These are phyloP conservation scores for Drosophila kokeensis DNA, from an alignment of 2,888 invertebrate species.

Conservation along the genomic window DNA sequence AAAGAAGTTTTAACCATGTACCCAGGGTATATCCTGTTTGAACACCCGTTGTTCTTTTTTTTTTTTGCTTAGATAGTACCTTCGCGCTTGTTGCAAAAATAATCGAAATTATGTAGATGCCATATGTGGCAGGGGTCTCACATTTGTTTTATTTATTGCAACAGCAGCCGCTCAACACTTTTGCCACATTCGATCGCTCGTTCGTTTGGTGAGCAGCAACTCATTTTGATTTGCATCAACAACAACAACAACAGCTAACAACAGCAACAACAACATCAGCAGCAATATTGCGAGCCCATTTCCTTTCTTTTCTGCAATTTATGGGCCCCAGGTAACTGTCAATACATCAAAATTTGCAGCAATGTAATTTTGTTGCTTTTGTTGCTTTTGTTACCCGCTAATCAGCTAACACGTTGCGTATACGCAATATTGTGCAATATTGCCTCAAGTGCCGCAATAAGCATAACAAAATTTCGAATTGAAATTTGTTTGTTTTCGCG, in stretches of 20 bases:
- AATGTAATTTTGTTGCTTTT: conserved; percentile 17
- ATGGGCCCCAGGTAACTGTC: conserved; percentile 35
- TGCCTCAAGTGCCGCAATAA: conserved; percentile 26
- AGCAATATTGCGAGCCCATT: conserved; percentile 6
- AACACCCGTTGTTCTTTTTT: neutral
- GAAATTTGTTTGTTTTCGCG: conserved; percentile 14
- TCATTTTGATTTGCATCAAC: conserved; percentile 60
- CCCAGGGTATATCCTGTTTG: neutral
- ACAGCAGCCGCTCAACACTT: conserved; percentile 12
- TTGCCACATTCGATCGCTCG: conserved; percentile 14
- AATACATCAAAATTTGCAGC: conserved; percentile 19
- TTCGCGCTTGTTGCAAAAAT: conserved; percentile 52
- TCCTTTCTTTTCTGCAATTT: conserved; percentile 24
- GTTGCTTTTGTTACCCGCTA: conserved; percentile 9
- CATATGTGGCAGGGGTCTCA: conserved; percentile 9
- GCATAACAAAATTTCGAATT: neutral
- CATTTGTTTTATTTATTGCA: conserved; percentile 59
- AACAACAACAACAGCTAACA: conserved; percentile 33
- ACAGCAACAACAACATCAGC: neutral
- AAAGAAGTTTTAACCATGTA: neutral
- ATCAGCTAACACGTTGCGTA: conserved; percentile 47
- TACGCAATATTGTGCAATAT: conserved; percentile 30
- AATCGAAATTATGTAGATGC: conserved; percentile 78
- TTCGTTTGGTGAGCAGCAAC: conserved; percentile 51
- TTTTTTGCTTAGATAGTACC: conserved; percentile 29